Base-by-base conservation (phyloP, 1,140 invertebrate species). In the Mamestra configurata region DNA sequence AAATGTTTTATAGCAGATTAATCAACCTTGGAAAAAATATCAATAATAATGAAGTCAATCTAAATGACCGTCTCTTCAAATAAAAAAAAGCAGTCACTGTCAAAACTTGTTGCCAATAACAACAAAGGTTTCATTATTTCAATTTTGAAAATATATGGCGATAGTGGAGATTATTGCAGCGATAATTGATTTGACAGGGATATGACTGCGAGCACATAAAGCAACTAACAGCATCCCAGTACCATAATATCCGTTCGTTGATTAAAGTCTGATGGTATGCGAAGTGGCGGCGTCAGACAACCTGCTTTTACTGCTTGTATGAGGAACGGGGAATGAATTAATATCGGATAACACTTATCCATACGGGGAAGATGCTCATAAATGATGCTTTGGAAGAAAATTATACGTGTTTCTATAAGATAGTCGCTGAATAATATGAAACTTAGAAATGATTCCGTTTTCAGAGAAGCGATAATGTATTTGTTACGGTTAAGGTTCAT, bases 241-340 rank as follows among this genome's bases (percentile, higher is more conserved):
- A 55, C 27, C 40, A 79, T 78, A 82, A 82, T 78, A 82, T 77
- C 78, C 81, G 81, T 57, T 81, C 75, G 35, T 51, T 81, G 80
- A 81, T 81, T 81, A 73, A 77, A 73, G 20, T 51, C 70, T 71
- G 24, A 79, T 57, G 55, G 13, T 8, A 20, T 46, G 27, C 68
- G 37, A n/a, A 22, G 59, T 46, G 53, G 27, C 40, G 80, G 70
- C 68, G 68, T 51, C 80, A 68, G 22, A 49, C 40, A 49, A 68
- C 75, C 70, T 71, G 73, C 35, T 68, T 27, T 61, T 18, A 71
- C 72, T 77, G 64, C 53, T 27, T 49, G 66, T 70, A 70, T 70
- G 43, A 49, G 66, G 66, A 24, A 70, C 20, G n/a, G n/a, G n/a
- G n/a, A n/a, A n/a, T 70, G 40, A 46, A 70, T 70, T 70, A 46